Base-by-base conservation (phyloP, 2,113 vertebrate species). In the Illadopsis cleaveri region DNA sequence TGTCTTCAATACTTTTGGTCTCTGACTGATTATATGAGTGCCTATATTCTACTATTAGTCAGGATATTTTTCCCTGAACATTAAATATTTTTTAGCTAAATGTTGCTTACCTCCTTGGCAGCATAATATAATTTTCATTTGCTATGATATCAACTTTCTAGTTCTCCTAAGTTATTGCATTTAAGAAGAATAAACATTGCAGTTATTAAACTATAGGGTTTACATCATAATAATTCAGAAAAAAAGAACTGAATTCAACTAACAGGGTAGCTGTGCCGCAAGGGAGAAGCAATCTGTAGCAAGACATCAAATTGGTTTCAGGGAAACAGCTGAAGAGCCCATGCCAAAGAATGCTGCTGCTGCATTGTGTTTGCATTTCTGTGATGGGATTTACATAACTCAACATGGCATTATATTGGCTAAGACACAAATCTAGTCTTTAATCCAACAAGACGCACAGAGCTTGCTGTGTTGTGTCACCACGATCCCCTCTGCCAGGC, bases 311-410 rank as follows among this genome's bases (percentile, higher is more conserved):
- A 94, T 97, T 96, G 75, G 90, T 97, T 97, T 96, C 89, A 95
- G 85, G 89, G 87, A 96, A 97, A 89, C 21, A 96, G 91, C 90
- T 96, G 96, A 96, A 89, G 61, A 97, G 71, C 62, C 73, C 42
- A 40, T 84, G 96, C 94, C 95, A 96, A 93, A 69, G 88, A 96
- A 86, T 91, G 86, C 92, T 96, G 82, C 95, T 96, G 96, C 94
- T 97, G 96, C 96, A 98, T 97, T 98, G 96, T 97, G 96, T 97
- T 96, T 97, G 95, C 95, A 94, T 98, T 98, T 96, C 97, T 97
- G 65, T 93, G 91, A 98, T 93, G 68, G 96, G 97, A 98, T 98
- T 98, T 98, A 94, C 98, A 98, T 98, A 98, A 98, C 97, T 98
- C 98, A 98, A 98, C 97, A 98, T 94, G 96, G 97, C 97, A 98